Evolutionary conservation across 2,797 vertebrate genomes (phyloP).

Genomic region (Adrianichthys oophorus): DNA sequence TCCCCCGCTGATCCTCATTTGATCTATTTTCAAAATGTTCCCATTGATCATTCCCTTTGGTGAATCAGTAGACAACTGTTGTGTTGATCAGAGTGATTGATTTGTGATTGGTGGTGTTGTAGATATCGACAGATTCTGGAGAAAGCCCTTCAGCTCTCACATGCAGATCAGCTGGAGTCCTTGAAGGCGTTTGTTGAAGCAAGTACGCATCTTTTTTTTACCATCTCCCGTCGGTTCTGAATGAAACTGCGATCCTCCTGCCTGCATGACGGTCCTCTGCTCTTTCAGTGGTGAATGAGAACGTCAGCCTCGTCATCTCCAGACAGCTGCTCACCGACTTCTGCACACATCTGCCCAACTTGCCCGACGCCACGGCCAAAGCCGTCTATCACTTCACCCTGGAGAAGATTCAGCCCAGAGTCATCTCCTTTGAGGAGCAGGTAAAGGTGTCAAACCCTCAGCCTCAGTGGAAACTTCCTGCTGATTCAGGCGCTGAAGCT

Average conservation of each 20-base stretch:
- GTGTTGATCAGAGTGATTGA: no score
- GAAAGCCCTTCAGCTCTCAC: slow-evolving; percentile 91
- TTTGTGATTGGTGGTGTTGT: slow-evolving; percentile 3
- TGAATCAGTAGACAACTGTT: no score
- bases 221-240: not conserved
- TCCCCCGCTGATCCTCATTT: no score
- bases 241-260: no score
- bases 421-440: slow-evolving; percentile 99
- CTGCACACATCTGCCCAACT: slow-evolving; percentile 91
- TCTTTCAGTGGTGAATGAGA: slow-evolving; percentile 94
- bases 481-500: no score
- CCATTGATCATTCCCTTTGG: no score
- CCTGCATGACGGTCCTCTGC: not conserved
- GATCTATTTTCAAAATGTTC: no score
- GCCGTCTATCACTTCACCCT: slow-evolving; percentile 96
- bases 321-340: slow-evolving; percentile 96
- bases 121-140: slow-evolving; percentile 97
- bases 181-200: slow-evolving; percentile 99
- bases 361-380: slow-evolving; percentile 94
- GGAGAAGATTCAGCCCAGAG: slow-evolving; percentile 97
- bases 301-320: slow-evolving; percentile 97
- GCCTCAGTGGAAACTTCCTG: no score
- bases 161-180: slow-evolving; percentile 91
- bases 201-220: slow-evolving; percentile 81
- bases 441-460: slow-evolving; percentile 64